Base-by-base conservation (phyloP, 2,888 invertebrate genomes). In the Colostygia pectinataria region DNA sequence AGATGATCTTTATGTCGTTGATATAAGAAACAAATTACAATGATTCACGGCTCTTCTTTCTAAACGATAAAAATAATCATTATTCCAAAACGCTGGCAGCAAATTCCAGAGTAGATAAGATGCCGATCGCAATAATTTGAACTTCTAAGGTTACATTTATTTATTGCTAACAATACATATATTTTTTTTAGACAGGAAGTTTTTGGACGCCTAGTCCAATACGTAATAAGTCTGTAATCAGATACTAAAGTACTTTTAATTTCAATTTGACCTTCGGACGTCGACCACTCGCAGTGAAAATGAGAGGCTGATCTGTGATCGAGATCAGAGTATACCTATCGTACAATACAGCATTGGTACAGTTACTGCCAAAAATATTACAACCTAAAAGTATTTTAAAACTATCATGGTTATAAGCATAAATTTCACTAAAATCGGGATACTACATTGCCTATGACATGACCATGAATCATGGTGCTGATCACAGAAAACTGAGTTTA, bases 221-320 rank as follows among this genome's bases (percentile, higher is more conserved):
- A 41, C 45, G 45, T 37, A 45, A 45, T 51, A 33, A 42, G 73
- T 65, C 75, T 61, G 81, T 86, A 86, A 87, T 87, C 87, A 84
- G 88, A 86, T 86, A 84, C 74, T 79, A 81, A 79, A 83, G 77
- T 82, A 87, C 88, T 88, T 89, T 88, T 88, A 87, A 86, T 89
- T 89, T 86, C 80, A 76, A 72, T 45, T 58, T 76, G 88, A 85
- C 88, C 88, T 89, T 88, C 86, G 77, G 64, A 64, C 68, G 84
- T 81, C 79, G 78, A 72, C 80, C 84, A 75, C 82, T 86, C 85
- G 80, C 73, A 77, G 83, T 80, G 88, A 87, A 88, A 89, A 88
- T 76, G 85, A 84, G 80, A 80, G 79, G 78, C 76, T 76, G 87
- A 86, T 86, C 81, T 80, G 78, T 80, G 77, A 86, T 89, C 84